These are phyloP conservation scores for Tribolium madens DNA, from an alignment of 1,140 invertebrate species.

Conservation along the genomic window DNA sequence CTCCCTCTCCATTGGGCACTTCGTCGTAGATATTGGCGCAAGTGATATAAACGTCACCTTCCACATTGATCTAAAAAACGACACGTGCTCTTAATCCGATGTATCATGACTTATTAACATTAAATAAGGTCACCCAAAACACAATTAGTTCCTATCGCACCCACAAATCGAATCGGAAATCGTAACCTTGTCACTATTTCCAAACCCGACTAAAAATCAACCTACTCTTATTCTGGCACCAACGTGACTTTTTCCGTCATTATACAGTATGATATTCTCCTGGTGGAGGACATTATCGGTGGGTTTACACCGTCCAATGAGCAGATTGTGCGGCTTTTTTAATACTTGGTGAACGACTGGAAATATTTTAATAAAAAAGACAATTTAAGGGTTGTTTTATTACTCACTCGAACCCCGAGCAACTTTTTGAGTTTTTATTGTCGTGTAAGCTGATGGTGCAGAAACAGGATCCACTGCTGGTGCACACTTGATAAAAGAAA, in stretches of 20 bases:
- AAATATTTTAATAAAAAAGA: conserved; percentile 45
- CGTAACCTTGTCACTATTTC: conserved; percentile 12
- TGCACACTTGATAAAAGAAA: conserved; percentile 25
- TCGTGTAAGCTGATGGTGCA: conserved; percentile 21
- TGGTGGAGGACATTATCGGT: conserved; percentile 56
- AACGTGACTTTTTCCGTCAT: conserved; percentile 58
- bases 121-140: conserved; percentile 24
- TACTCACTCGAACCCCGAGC: conserved; percentile 9
- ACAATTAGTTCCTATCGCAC: conserved; percentile 23
- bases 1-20: conserved; percentile 55
- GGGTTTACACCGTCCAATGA: conserved; percentile 58
- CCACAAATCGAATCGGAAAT: conserved; percentile 15
- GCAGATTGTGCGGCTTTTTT: conserved; percentile 58
- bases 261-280: conserved; percentile 60
- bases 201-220: neutral
- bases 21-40: conserved; percentile 61
- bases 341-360: conserved; percentile 57
- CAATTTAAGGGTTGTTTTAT: conserved; percentile 17
- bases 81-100: conserved; percentile 1
- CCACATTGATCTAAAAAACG: conserved; percentile 58
- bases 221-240: conserved; percentile 58
- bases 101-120: conserved; percentile 25
- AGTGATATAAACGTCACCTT: conserved; percentile 57
- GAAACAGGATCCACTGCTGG: conserved; percentile 18
- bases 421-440: conserved; percentile 12